Conservation (phyloP, 2,888 invertebrate species). For the Ochropleura leucogaster region DNA sequence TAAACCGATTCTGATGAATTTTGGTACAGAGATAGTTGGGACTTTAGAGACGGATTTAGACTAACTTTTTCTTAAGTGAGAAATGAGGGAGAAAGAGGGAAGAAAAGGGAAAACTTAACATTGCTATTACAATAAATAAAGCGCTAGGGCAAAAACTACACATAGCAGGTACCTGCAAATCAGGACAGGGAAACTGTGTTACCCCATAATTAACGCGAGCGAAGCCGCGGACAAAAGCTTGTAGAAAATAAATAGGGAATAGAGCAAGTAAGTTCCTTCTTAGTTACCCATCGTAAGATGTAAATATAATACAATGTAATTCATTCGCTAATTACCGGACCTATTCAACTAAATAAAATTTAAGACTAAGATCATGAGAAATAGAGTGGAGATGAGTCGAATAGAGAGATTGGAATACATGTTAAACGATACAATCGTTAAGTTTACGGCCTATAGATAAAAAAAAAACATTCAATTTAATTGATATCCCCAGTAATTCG, state of each 20-base stretch:
- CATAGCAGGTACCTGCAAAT: too few relatives aligned
- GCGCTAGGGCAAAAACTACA: too few relatives aligned
- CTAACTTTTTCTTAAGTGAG: too few relatives aligned
- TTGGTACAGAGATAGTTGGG: too few relatives aligned
- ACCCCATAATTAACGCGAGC: too few relatives aligned
- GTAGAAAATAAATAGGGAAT: constrained; percentile 19
- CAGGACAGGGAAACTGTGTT: too few relatives aligned
- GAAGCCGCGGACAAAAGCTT: too few relatives aligned
- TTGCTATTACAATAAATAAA: too few relatives aligned
- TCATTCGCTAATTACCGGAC: constrained; percentile 20
- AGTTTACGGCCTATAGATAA: neutral
- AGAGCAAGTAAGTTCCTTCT: constrained; percentile 25
- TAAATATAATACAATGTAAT: constrained; percentile 19
- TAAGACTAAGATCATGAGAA: neutral
- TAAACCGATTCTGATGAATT: too few relatives aligned
- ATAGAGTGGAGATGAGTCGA: neutral
- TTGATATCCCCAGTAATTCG: constrained; percentile 14
- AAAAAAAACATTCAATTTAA: constrained; percentile 20
- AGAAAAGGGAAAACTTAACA: neutral
- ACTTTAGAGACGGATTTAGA: too few relatives aligned
- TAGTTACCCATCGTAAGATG: constrained; percentile 15
- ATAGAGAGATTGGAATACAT: neutral
- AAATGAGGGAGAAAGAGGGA: too few relatives aligned
- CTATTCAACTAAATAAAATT: constrained; percentile 17
- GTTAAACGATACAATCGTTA: neutral